Percentiles rank a stretch among this genome's conserved stretches.
phyloP scores from a whole-genome alignment of 2,797 vertebrate genomes.

The Fundulus diaphanus region DNA sequence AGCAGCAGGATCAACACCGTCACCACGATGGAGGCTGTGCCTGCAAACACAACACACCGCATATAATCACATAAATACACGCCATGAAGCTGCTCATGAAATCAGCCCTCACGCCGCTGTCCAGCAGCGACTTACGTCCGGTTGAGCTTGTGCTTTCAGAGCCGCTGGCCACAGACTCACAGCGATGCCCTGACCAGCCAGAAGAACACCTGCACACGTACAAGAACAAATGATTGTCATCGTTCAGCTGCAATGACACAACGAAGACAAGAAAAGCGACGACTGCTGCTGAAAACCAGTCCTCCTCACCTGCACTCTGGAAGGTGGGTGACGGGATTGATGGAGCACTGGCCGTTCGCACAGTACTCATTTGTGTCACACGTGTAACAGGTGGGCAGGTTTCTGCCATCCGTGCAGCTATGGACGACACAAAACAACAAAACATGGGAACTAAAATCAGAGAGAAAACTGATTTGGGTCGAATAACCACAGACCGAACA shows the following conservation, averaged over 20 bases:
- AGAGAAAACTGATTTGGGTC: background rate
- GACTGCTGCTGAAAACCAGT: background rate
- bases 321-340: constrained; percentile 83
- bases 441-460: too few species aligned
- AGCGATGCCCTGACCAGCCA: constrained; percentile 85
- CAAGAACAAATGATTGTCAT: background rate
- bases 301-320: constrained; percentile 90
- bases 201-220: constrained; percentile 81
- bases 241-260: background rate
- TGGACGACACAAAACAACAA: background rate
- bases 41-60: constrained; percentile 72
- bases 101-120: too few species aligned
- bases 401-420: constrained; percentile 87
- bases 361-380: constrained; percentile 88
- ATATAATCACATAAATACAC: background rate
- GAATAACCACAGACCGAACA: background rate
- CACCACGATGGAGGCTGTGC: constrained; percentile 88
- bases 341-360: constrained; percentile 88
- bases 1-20: constrained; percentile 86
- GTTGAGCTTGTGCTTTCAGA: constrained; percentile 59
- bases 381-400: constrained; percentile 91
- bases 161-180: constrained; percentile 75
- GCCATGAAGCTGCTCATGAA: background rate
- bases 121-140: constrained; percentile 80
- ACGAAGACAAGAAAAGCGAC: background rate